Evolutionary conservation across 2,888 invertebrate genomes (phyloP).

Genomic region (Lobophora halterata): DNA sequence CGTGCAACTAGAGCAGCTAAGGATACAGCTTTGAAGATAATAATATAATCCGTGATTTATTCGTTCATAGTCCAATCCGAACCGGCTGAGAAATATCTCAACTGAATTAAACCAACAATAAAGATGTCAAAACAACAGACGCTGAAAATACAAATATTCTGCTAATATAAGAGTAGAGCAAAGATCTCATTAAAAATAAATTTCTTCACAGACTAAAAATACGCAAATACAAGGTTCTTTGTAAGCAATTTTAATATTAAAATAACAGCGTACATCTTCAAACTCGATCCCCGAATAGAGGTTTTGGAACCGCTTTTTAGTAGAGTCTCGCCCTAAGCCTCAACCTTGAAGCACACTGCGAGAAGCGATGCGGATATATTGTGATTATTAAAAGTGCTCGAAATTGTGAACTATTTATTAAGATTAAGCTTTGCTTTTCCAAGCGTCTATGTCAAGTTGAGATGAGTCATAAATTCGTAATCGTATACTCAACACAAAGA

Average conservation of each 20-base stretch:
- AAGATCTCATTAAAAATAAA: not conserved
- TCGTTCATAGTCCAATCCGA: constrained; percentile 14
- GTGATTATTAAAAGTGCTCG: too few relatives aligned
- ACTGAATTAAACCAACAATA: constrained; percentile 5
- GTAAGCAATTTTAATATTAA: constrained; percentile 6
- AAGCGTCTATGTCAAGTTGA: too few relatives aligned
- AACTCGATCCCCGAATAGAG: constrained; percentile 37
- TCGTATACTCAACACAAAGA: too few relatives aligned
- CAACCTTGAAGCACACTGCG: constrained; percentile 23
- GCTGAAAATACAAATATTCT: not conserved
- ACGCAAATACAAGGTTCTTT: constrained; percentile 5
- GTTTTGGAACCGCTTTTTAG: constrained; percentile 47
- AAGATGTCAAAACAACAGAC: not conserved
- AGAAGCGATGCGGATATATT: constrained; percentile 4
- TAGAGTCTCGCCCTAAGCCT: constrained; percentile 12
- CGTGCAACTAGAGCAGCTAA: constrained; percentile 37
- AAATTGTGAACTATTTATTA: too few relatives aligned
- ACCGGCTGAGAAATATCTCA: constrained; percentile 17
- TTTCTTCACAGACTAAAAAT: constrained; percentile 9
- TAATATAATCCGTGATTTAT: constrained; percentile 41
- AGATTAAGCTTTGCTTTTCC: too few relatives aligned
- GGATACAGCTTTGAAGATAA: constrained; percentile 31
- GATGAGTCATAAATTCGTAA: too few relatives aligned
- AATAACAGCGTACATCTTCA: constrained; percentile 15
- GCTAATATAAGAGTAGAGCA: not conserved